A percentile compares a stretch with the other conserved stretches of the same genome.
These are phyloP conservation scores for Echinops telfairi DNA, from an alignment of 2,113 vertebrate genomes.

Conservation along the genomic window DNA sequence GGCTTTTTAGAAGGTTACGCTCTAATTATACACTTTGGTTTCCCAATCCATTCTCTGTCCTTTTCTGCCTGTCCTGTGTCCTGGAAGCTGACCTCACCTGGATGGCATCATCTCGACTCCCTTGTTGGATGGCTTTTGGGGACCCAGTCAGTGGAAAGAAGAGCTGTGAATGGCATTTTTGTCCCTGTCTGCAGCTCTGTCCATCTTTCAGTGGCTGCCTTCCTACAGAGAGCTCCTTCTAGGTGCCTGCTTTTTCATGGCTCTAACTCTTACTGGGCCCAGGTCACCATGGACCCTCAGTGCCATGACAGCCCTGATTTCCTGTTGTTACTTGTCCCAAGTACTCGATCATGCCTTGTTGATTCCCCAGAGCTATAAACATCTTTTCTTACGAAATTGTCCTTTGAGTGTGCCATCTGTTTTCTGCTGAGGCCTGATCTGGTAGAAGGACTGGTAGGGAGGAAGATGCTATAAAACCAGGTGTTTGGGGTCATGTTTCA, in stretches of 20 bases:
- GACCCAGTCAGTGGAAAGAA: neutral
- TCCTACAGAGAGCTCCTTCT: neutral
- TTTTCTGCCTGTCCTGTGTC: neutral
- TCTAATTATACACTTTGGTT: neutral
- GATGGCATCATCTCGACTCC: too few relatives aligned
- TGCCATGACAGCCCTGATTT: fast-evolving
- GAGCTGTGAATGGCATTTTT: neutral
- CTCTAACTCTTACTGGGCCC: neutral
- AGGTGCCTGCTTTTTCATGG: neutral
- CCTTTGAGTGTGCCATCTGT: neutral
- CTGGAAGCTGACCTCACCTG: neutral
- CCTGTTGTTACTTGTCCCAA: neutral
- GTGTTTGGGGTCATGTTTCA: too few relatives aligned
- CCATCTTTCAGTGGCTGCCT: neutral
- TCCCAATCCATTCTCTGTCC: neutral
- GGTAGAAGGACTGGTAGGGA: neutral
- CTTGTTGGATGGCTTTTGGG: neutral
- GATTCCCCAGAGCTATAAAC: neutral
- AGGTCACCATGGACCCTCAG: fast-evolving
- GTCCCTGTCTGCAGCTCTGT: neutral
- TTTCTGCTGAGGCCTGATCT: neutral
- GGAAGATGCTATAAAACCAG: neutral
- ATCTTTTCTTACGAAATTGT: neutral
- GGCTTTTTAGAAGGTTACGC: neutral
- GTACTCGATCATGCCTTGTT: neutral